Evolutionary conservation across 2,113 vertebrate species (phyloP).

Genomic region (Stictonetta naevosa): DNA sequence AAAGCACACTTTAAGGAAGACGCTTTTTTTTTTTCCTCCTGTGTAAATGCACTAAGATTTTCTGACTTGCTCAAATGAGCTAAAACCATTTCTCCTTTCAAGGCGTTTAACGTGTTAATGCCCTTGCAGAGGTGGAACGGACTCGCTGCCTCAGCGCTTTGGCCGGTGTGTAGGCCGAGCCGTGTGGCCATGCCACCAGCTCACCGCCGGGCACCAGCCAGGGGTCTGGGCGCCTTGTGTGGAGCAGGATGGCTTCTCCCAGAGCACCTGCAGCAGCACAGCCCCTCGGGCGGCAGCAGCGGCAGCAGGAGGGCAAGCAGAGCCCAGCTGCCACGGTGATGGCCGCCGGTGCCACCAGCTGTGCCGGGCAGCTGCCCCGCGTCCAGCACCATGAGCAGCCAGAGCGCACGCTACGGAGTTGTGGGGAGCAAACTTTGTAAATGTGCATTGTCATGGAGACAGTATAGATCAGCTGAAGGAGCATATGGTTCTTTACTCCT

Average conservation of each 20-base stretch:
- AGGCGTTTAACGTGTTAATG: neutral
- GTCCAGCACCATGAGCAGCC: neutral
- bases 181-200: neutral
- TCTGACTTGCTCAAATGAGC: neutral
- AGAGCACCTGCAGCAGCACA: too few relatives aligned
- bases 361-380: neutral
- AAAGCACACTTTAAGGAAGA: neutral
- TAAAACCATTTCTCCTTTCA: neutral
- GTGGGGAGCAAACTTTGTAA: slow-evolving; percentile 58
- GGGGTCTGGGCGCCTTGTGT: neutral
- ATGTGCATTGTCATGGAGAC: slow-evolving; percentile 76
- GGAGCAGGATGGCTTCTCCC: rapidly evolving
- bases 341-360: neutral
- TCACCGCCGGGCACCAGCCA: neutral
- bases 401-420: slow-evolving; percentile 36
- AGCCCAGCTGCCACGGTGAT: neutral
- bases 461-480: slow-evolving; percentile 66
- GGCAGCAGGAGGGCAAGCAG: too few relatives aligned
- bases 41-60: neutral
- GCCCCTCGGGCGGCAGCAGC: too few relatives aligned
- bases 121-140: neutral
- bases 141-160: neutral
- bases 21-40: neutral
- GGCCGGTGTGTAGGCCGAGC: neutral
- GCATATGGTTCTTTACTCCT: slow-evolving; percentile 75